Percentiles rank a stretch among this genome's conserved stretches.
These are phyloP conservation scores for Pimephales promelas DNA, from an alignment of 2,113 vertebrate genomes.

Conservation along the genomic window DNA sequence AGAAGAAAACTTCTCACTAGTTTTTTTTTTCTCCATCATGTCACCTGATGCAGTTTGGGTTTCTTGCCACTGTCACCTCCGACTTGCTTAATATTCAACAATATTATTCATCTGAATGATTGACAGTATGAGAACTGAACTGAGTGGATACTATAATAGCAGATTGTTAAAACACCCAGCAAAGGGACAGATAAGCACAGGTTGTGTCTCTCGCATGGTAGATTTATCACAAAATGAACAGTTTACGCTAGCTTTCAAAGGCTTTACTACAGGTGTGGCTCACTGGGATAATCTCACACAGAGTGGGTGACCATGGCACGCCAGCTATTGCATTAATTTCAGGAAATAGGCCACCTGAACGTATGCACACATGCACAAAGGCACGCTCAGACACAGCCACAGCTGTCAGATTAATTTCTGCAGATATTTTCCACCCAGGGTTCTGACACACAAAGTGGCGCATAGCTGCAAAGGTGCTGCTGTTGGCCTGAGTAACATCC, in stretches of 20 bases:
- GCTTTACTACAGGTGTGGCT: conserved; percentile 68
- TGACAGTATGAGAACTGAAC: too few relatives aligned
- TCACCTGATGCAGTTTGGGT: too few relatives aligned
- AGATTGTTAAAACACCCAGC: not conserved
- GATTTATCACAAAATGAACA: conserved; percentile 67
- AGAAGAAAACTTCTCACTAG: too few relatives aligned
- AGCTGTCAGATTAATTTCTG: conserved; percentile 44
- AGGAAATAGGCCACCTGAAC: conserved; percentile 41
- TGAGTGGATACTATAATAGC: not conserved
- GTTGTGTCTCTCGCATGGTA: conserved; percentile 1
- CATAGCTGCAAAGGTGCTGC: conserved; percentile 39
- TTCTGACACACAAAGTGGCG: conserved; percentile 27
- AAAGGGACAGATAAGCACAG: not conserved
- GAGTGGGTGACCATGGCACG: conserved; percentile 18
- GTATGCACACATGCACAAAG: conserved; percentile 24
- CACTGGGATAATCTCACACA: conserved; percentile 67
- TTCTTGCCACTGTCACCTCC: too few relatives aligned
- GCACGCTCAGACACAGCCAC: conserved; percentile 32
- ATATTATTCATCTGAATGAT: too few relatives aligned
- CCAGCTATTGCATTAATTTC: conserved; percentile 28
- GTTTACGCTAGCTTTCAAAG: conserved; percentile 76
- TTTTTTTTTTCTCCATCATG: too few relatives aligned
- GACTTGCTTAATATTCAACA: too few relatives aligned
- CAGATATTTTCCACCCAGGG: conserved; percentile 7
- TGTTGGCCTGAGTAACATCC: conserved; percentile 25